Conservation (phyloP, 2,888 invertebrate species). For the Eupithecia inturbata region DNA sequence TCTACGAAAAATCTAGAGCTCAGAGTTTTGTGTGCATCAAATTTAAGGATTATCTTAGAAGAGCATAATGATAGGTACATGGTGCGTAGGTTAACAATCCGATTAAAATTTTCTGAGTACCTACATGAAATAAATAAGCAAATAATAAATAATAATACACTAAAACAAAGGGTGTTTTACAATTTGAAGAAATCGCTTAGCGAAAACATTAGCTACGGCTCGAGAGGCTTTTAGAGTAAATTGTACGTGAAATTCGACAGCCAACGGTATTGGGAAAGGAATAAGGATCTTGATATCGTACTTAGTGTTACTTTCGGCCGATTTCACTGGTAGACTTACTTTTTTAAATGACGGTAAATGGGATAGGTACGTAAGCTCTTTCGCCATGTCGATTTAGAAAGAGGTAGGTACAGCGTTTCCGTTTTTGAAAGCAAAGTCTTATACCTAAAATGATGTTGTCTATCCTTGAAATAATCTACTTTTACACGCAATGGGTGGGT, state of each 20-base stretch:
- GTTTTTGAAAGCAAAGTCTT: constrained; percentile 3
- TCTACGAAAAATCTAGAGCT: not conserved
- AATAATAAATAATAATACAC: constrained; percentile 46
- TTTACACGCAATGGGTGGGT: not conserved
- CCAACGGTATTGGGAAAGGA: constrained; percentile 57
- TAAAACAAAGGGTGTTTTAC: constrained; percentile 50
- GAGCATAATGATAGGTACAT: not conserved
- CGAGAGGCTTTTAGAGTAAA: constrained; percentile 77
- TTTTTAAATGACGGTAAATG: constrained; percentile 31
- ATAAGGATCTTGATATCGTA: constrained; percentile 35
- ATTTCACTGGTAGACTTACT: constrained; percentile 31
- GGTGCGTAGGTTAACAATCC: not conserved
- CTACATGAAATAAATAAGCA: not conserved
- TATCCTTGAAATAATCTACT: not conserved
- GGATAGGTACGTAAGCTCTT: constrained; percentile 17
- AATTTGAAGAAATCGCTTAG: constrained; percentile 74
- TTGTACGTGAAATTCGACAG: constrained; percentile 80
- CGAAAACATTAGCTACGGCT: constrained; percentile 78
- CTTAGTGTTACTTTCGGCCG: constrained; percentile 34
- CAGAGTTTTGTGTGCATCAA: not conserved
- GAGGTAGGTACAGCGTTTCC: not conserved
- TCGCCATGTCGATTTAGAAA: constrained; percentile 10
- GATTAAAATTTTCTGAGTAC: not conserved
- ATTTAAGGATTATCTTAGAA: not conserved
- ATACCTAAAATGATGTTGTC: not conserved